Evolutionary conservation across 2,797 vertebrate genomes (phyloP), one percentile per base, ranked within the genome.

Genomic region (Siniperca obscura): DNA sequence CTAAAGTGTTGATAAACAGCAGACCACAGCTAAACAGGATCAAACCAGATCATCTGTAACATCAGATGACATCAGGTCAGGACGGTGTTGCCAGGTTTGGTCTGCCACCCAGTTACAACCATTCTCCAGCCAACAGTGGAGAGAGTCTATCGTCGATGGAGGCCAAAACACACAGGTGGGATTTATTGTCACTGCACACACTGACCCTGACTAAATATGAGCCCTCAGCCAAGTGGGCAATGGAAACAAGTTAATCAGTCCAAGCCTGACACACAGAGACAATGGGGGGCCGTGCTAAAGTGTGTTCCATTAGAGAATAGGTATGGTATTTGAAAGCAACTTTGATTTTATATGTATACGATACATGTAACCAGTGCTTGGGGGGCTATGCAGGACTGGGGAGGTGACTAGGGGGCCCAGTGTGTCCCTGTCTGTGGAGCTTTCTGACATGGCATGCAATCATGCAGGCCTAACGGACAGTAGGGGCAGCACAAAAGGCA

Each of bases 401-500:
- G 76, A 67, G 74, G 70, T 74, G 83, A 81, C 57, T 16, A 77
- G 69, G 62, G 75, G 76, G 75, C 67, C 82, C 68, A 66, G 74
- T 85, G 80, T 83, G 81, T 91, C 81, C 73, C 75, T 53, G 84
- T 86, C 81, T 70, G 68, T 79, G 78, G 86, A 80, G 81, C 90
- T 87, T 78, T 93, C 88, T 92, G 91, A 92, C 81, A 87, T 38
- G 72, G 81, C 69, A 86, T 38, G 89, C 95, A 95, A 89, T 95
- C 94, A 96, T 92, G 94, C 90, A 90, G 87, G 76, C 85, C 88
- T 94, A 94, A 95, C 84, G 65, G 86, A 91, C 91, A 78, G 91
- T 90, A 89, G 87, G 80, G 83, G 86, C 82, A 83, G 69, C 91
- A 95, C 94, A 96, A 96, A 95, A 92, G 94, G 83, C 91, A 91